phyloP scores from a whole-genome alignment of 2,888 invertebrate species.

The Elysia crispata region DNA sequence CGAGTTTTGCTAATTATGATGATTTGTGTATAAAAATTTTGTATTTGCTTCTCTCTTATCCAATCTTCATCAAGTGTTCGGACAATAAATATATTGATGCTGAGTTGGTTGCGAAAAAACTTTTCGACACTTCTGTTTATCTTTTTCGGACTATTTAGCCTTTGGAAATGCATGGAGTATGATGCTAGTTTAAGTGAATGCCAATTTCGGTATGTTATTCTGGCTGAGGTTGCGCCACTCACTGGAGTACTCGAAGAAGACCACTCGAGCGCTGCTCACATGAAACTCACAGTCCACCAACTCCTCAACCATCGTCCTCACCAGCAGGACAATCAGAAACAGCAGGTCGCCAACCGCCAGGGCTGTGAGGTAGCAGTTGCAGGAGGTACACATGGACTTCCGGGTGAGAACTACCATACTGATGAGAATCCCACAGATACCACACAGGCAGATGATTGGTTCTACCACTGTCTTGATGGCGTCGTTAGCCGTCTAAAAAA shows the following conservation, averaged over 20 bases:
- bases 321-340: constrained; percentile 66
- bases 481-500: constrained; percentile 17
- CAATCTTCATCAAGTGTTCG: no score
- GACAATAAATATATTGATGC: no score
- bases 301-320: constrained; percentile 49
- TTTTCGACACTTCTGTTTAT: no score
- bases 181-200: no score
- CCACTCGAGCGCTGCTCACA: background rate
- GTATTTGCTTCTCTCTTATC: no score
- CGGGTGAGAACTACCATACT: constrained; percentile 73
- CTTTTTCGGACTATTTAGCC: no score
- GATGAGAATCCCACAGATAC: constrained; percentile 72
- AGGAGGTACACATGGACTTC: constrained; percentile 75
- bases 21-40: no score
- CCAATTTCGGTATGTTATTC: background rate
- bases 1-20: no score
- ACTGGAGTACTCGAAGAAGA: constrained; percentile 37
- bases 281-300: constrained; percentile 43
- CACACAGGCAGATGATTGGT: constrained; percentile 67
- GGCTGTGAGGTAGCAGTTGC: constrained; percentile 74
- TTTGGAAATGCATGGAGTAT: no score
- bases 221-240: no score
- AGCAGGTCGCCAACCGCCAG: constrained; percentile 72
- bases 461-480: constrained; percentile 52
- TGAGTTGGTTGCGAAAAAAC: no score